Base-by-base conservation (phyloP, 1,140 invertebrate species). In the Tyrophagus putrescentiae region DNA sequence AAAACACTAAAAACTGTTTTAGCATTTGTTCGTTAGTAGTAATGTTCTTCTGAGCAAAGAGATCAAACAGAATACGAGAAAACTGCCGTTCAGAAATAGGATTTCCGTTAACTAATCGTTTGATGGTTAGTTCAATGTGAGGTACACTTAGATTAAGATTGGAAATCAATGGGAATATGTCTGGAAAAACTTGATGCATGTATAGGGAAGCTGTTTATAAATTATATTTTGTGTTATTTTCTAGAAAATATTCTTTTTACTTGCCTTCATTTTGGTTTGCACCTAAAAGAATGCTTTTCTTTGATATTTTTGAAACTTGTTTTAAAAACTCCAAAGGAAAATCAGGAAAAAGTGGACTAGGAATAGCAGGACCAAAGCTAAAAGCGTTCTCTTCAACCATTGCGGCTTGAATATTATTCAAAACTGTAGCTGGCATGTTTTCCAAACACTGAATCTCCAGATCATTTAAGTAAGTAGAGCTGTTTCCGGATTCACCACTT, bases 401-500 rank as follows among this genome's bases (percentile, higher is more conserved):
- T 18, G 9, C 18, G 25, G 1, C 31, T 41, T 58, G 56, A 16
- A 58, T 42, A 42, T 58, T n/a, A 27, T 39, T 58, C 36, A 58
- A 11, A 25, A 13, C 31, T 41, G 25, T 7, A 1, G 31, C 34
- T 7, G 56, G 3, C n/a, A 58, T 21, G 27, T 29, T 1, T 23
- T 34, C 18, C 9, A 58, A 3, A 25, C 56, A 58, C 45, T 58
- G 9, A 2, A n/a, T 42, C 32, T 58, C 48, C 16, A 27, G 44
- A 13, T 48, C 6, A 6, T 27, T 6, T 27, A 48, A 27, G 6
- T n/a, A 6, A 21, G 6, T 6, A 48, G 6, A n/a, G 7, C 18
- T 6, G 18, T 5, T 6, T 13, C n/a, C 44, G 6, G 44, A 48
- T 74, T 90, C n/a, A n/a, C n/a, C n/a, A n/a, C n/a, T n/a, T n/a